Base-by-base conservation (phyloP, 2,888 invertebrate genomes). In the Corythucha ciliata region DNA sequence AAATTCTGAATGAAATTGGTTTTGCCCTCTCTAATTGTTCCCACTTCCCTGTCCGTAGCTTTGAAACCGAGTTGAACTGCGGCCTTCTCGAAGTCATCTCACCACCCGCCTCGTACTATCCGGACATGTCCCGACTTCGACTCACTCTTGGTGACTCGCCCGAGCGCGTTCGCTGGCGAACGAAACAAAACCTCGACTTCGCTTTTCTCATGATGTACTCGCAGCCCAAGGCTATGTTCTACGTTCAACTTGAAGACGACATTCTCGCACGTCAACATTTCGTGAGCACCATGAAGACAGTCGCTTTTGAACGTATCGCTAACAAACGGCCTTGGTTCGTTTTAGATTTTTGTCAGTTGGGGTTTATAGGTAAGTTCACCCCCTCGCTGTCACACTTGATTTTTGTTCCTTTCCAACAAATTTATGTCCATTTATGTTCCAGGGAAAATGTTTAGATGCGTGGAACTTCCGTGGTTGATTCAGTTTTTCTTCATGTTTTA, bases 401-500 rank as follows among this genome's bases (percentile, higher is more conserved):
- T 29, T 29, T 12, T 10, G n/a, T 29, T 29, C 29, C 8, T 8
- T 29, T 29, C 29, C 29, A 10, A 10, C 12, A 10, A 10, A 29
- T 29, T 8, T 29, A 29, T 8, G 29, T 29, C 8, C 29, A 8
- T 29, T 10, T 53, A 62, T 59, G 58, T 69, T 69, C 24, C 64
- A 80, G 82, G 82, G 40, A 89, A 89, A 74, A 77, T 97, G 74
- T 93, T 97, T 69, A 84, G 86, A 64, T 84, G 89, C 16, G 79
- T 83, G 0, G 88, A 92, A 64, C 70, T 96, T 20, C 83, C 86
- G 0, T 81, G 83, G 73, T 74, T 96, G 55, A 81, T 91, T 32
- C 86, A 90, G 59, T 96, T 92, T 69, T 85, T 96, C 63, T 81
- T 96, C 66, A 83, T 96, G 78, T 96, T 97, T 67, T 89, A 91